These are phyloP conservation scores for Sebastes ruberrimus DNA, from an alignment of 2,797 vertebrate genomes.

Conservation along the genomic window DNA sequence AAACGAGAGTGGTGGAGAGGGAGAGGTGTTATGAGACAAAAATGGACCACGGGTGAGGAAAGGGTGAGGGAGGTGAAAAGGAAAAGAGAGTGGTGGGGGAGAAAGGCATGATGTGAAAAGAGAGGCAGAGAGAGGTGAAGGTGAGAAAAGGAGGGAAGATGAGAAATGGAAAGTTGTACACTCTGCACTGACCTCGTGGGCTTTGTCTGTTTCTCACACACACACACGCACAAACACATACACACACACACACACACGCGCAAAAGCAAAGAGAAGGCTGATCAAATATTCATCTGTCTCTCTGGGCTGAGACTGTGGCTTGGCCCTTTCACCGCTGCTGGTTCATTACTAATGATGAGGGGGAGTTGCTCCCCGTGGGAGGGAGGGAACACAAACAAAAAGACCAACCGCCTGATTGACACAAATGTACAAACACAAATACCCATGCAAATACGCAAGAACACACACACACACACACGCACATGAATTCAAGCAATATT, in stretches of 20 bases:
- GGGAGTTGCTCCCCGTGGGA: conserved; percentile 42
- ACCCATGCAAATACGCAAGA: background rate
- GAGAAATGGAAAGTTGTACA: conserved; percentile 36
- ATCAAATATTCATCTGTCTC: conserved; percentile 74
- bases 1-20: background rate
- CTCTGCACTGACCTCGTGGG: conserved; percentile 31
- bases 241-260: background rate
- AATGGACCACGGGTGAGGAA: background rate
- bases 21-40: conserved; percentile 1
- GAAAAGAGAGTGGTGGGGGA: background rate
- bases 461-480: background rate
- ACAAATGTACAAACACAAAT: conserved; percentile 17
- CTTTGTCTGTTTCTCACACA: background rate
- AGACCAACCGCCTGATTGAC: conserved; percentile 53
- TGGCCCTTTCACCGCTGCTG: conserved; percentile 55
- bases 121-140: conserved; percentile 24
- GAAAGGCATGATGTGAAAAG: conserved; percentile 13
- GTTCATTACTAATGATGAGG: conserved; percentile 72
- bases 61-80: conserved; percentile 14
- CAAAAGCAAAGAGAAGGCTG: conserved; percentile 42
- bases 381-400: conserved; percentile 51
- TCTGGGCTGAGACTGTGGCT: conserved; percentile 55
- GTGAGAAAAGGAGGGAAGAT: conserved; percentile 37
- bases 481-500: background rate
- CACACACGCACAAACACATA: background rate